Base-by-base conservation (phyloP, 1,140 invertebrate genomes). In the Luehdorfia chinensis region DNA sequence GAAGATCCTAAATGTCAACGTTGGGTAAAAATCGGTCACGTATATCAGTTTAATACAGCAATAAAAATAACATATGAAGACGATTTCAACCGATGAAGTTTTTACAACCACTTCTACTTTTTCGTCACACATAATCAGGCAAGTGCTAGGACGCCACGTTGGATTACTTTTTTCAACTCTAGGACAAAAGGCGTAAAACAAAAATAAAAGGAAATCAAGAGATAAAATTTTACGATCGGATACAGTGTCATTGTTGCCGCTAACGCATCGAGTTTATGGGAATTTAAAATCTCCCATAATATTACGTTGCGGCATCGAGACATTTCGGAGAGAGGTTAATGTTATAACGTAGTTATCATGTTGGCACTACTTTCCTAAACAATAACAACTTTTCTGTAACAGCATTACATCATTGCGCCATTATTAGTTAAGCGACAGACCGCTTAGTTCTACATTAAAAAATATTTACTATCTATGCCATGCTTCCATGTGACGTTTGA, bases 191-290 rank as follows among this genome's bases (percentile, higher is more conserved):
- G 71, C 60, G 66, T 75, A 68, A 75, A 70, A 70, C 59, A 59
- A 64, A 66, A 64, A 64, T 60, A 68, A 68, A 72, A 57, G 60
- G 62, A 62, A 73, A 76, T 78, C 64, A 70, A 75, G 74, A 66
- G 71, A 78, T 84, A 81, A 81, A 79, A 76, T 45, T 84, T 81
- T 81, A 84, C 73, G 80, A 79, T 57, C 66, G 61, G 65, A 67
- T 71, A 72, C 47, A 50, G 50, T 50, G 62, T 65, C 60, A 72
- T 64, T 70, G 71, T 74, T 44, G 50, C 53, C 66, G 53, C 54
- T 58, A 57, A 62, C 54, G 51, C 53, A 36, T 23, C 36, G 47
- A 27, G 55, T 70, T 72, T 76, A 76, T 80, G 69, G 69, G 69
- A 74, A 66, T 74, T 75, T 77, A 74, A 68, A 66, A 70, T 55